phyloP scores from a whole-genome alignment of 2,113 vertebrate genomes.

The Pitta sordida region DNA sequence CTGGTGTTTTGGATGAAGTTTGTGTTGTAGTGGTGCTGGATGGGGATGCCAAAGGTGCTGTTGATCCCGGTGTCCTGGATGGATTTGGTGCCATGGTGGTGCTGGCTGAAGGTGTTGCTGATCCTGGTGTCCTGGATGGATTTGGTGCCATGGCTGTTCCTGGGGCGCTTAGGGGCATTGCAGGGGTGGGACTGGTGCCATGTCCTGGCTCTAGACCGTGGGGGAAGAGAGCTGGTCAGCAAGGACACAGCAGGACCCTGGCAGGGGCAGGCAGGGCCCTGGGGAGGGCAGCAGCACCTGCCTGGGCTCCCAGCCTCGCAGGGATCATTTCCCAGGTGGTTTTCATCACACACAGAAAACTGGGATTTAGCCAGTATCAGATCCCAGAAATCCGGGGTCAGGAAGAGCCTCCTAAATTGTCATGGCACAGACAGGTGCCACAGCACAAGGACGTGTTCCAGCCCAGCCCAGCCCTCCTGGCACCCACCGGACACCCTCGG shows the following conservation, averaged over 20 bases:
- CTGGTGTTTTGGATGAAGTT: fast-evolving
- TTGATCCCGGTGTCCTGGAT: fast-evolving
- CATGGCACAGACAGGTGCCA: fast-evolving
- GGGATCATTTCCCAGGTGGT: neutral
- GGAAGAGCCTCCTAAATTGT: neutral
- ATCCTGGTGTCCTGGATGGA: fast-evolving
- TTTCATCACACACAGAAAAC: neutral
- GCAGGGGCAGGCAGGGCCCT: neutral
- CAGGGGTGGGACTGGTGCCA: fast-evolving
- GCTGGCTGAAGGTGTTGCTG: neutral
- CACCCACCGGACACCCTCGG: fast-evolving
- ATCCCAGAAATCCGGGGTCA: neutral
- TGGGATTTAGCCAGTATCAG: neutral
- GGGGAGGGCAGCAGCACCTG: no score
- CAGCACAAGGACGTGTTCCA: fast-evolving
- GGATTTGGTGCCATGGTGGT: fast-evolving
- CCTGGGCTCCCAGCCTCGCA: fast-evolving
- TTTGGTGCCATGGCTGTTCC: fast-evolving
- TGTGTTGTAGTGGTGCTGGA: fast-evolving
- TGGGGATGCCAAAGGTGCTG: neutral
- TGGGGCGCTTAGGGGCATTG: fast-evolving
- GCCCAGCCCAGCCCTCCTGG: neutral
- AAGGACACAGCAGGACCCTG: neutral
- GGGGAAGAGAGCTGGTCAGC: neutral
- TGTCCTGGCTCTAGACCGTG: fast-evolving